Base-by-base conservation (phyloP, 2,113 vertebrate species). In the Podocnemis expansa region DNA sequence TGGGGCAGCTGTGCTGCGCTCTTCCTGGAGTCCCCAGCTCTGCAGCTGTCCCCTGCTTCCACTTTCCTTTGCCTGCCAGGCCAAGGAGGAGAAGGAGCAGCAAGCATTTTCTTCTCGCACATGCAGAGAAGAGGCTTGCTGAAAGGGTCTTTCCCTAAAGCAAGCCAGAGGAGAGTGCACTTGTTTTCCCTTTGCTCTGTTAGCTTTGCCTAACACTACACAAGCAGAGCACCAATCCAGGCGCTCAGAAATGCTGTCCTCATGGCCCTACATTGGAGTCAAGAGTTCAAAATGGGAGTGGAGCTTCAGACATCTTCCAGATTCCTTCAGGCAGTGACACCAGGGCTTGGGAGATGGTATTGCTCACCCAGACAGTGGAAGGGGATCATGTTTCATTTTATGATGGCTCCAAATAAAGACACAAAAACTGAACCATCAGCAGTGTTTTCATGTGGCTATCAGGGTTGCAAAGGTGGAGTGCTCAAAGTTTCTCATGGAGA, bases 281-380 rank as follows among this genome's bases (percentile, higher is more conserved):
- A 52, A 16, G 51, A 17, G 14, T 52, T 52, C 34, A 19, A 4
- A n/a, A 8, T 63, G 60, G 60, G 60, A 67, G n/a, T 16, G 70
- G 70, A 41, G 70, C 10, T 14, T 41, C 22, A 75, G 24, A 24
- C 24, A 0, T 5, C 95, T 97, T 90, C 95, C 96, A 95, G 97
- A 93, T 92, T 91, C 89, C 90, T n/a, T n/a, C 92, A 89, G 95
- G 93, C 97, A 95, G 90, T 91, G 25, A 97, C 94, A 95, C 90
- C 75, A 3, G 84, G 83, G 87, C 86, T 96, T 95, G 67, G 94
- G 95, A 97, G 88, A 90, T 91, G 90, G 93, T 96, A 91, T 89
- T 2, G 0, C 95, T 84, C 95, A 98, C 97, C 96, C 95, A 97
- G 97, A 98, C 97, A 98, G 96, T 87, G 4, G 93, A 0, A 49